Evolutionary conservation across 2,797 vertebrate species (phyloP), one percentile per base, ranked within the genome.

Genomic region (Onychomys leucogaster): DNA sequence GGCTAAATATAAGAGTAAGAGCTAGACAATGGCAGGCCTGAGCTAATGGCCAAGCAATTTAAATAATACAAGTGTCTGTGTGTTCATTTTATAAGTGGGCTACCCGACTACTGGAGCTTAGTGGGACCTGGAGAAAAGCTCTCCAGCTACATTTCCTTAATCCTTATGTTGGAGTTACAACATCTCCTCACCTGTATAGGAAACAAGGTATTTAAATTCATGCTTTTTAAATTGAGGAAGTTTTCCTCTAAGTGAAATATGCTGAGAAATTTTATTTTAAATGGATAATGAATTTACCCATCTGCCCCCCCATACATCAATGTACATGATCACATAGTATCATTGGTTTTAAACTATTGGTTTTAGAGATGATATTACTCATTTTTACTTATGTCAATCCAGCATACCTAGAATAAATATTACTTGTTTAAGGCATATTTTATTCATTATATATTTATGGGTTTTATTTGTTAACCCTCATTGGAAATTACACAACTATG

Each of bases 121-220:
- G n/a, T n/a, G n/a, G n/a, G n/a, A n/a, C n/a, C n/a, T n/a, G n/a
- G n/a, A n/a, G n/a, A n/a, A n/a, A n/a, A n/a, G n/a, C n/a, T n/a
- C n/a, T n/a, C n/a, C n/a, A n/a, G n/a, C n/a, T n/a, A n/a, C n/a
- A n/a, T 32, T 6, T 2, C 73, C 75, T n/a, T 16, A 17, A 34
- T n/a, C 29, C 41, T 21, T 23, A 11, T 12, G 4, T 23, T 5
- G 34, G 49, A 4, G 1, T n/a, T 8, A 4, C 13, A 49, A 4
- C 37, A 23, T 63, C 27, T 1, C 6, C 37, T 75, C 27, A 59
- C 23, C 27, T 11, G 14, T 71, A 11, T 29, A 55, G 34, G 49
- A 71, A 55, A 23, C 16, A 29, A 43, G 34, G 12, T 59, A 8
- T 10, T 52, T 57, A 59, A 7, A n/a, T 10, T 41, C 23, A 41